Evolutionary conservation across 2,888 invertebrate species (phyloP), one percentile per base, ranked within the genome.

Genomic region (Maniola hyperantus): DNA sequence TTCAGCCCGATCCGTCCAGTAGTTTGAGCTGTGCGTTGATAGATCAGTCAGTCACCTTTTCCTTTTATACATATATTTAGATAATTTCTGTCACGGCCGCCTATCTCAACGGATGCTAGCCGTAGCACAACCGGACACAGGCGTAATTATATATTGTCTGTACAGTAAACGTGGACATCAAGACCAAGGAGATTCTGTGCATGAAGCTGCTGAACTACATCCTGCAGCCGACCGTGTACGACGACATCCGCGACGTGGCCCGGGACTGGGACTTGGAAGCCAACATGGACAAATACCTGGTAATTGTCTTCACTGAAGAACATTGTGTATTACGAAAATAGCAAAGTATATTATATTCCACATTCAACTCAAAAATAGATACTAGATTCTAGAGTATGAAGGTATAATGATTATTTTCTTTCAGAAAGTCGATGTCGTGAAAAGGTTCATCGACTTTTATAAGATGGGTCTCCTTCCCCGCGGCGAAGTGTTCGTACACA

Each of bases 121-220:
- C 26, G n/a, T n/a, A n/a, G n/a, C n/a, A n/a, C n/a, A 26, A 26
- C 26, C 4, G n/a, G n/a, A 26, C 26, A 26, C 2, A 26, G 26
- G 4, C 26, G 26, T 39, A 50, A 11, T 50, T 26, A 26, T 51
- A 20, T 13, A n/a, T n/a, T 59, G 46, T 46, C 33, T 64, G 66
- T 66, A 13, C 77, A 94, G 94, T 89, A 59, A 93, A 93, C 68
- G 83, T 91, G 76, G 92, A 92, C 68, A 80, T 94, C 66, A 88
- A 94, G 77, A 81, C 83, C 66, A 93, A 92, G 81, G 94, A 94
- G 80, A 83, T 93, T 66, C 91, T 94, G 77, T 85, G 95, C 70
- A 79, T 95, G 77, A 89, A 92, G 75, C 89, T 95, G 69, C 83
- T 95, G 80, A 93, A 94, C 77, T 93, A 94, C 80, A 93, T 95